A percentile compares a stretch with the other conserved stretches of the same genome.
These are phyloP conservation scores for Pseudotriccus pelzelni DNA, from an alignment of 2,797 vertebrate genomes.

Conservation along the genomic window DNA sequence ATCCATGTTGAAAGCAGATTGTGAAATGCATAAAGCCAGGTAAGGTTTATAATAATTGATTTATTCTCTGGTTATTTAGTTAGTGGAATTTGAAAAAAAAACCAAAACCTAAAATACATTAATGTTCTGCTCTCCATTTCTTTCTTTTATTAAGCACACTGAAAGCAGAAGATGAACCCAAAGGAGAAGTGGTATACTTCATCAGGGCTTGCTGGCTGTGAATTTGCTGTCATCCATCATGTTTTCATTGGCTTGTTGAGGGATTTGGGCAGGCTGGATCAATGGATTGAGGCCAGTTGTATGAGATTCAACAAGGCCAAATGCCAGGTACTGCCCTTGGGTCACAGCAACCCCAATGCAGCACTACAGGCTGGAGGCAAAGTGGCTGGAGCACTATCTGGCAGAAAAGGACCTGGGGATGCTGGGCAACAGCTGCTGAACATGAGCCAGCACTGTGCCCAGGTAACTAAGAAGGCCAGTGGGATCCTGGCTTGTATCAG, in stretches of 20 bases:
- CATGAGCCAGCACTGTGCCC: not conserved
- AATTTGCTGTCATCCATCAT: not conserved
- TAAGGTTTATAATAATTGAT: not conserved
- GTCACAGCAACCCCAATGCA: not conserved
- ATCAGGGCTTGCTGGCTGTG: not conserved
- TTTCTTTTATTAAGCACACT: not conserved
- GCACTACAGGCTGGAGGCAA: accelerated
- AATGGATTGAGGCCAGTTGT: not conserved
- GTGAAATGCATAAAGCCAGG: not conserved
- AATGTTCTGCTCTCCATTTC: not conserved
- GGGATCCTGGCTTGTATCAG: not conserved
- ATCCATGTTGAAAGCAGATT: not conserved
- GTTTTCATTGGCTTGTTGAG: not conserved
- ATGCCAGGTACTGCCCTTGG: not conserved
- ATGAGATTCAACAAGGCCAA: not conserved
- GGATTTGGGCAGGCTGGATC: not conserved
- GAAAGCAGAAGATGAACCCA: not conserved
- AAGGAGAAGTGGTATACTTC: not conserved
- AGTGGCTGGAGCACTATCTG: not conserved
- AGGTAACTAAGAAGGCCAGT: not conserved
- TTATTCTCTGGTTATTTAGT: not conserved
- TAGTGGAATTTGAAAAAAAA: not conserved
- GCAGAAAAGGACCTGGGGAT: not conserved
- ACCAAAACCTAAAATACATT: not conserved
- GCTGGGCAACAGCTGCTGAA: not conserved